Base-by-base conservation (phyloP, 2,113 vertebrate species). In the Cygnus buccinator region DNA sequence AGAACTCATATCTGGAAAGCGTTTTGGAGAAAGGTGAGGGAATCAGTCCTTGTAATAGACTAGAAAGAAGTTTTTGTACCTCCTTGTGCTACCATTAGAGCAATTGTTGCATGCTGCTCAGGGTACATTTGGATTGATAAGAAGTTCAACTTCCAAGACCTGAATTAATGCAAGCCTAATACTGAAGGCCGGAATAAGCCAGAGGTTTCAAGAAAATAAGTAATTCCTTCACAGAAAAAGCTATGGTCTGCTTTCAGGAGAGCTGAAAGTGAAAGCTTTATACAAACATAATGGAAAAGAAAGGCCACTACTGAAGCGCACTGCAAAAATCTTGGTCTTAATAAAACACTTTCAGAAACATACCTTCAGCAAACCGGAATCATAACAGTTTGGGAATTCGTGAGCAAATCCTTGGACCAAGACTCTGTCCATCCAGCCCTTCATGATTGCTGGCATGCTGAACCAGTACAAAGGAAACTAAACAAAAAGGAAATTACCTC, bases 361-460 rank as follows among this genome's bases (percentile, higher is more conserved):
- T 95, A 98, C 98, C 97, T 98, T 96, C 35, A 98, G 97, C 20
- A 98, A 97, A 63, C 98, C 98, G 0, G 84, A 72, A 6, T 97
- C 96, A 0, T 97, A 98, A 94, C 48, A 80, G 9, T 91, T 87
- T 6, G 98, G 96, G 62, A 97, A 20, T 9, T 98, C 95, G 0
- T 98, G 95, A 79, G 98, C 98, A 86, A 98, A 98, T 44, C 98
- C 98, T 87, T 97, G 97, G 58, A 97, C 96, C 50, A 98, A 94
- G 77, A 98, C 98, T 93, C 97, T 95, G 95, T 98, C 98, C 96
- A 98, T 96, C 98, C 98, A 98, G 73, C 98, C 98, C 84, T 98
- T 98, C 95, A 98, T 87, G 85, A 98, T 97, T 2, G 98, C 98
- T 6, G 98, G 98, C 95, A 98, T 84, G 19, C 92, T 98, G 96